These are phyloP conservation scores for Ctenopoma multispine DNA, from an alignment of 2,797 vertebrate species.

Conservation along the genomic window DNA sequence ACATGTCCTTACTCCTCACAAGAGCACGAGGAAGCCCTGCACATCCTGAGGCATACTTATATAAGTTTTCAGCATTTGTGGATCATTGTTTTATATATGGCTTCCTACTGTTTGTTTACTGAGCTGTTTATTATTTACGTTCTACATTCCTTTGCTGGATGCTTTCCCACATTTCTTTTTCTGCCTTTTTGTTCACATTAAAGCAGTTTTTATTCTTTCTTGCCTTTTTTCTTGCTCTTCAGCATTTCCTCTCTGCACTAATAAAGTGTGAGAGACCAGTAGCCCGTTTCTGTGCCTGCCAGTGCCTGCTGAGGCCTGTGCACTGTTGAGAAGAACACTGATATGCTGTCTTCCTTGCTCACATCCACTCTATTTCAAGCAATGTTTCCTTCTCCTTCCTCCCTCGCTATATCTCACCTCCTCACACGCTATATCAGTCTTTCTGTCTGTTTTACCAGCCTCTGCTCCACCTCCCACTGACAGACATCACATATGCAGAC, in stretches of 20 bases:
- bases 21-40: conserved; percentile 15
- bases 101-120: conserved; percentile 1
- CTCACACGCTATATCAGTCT: conserved; percentile 43
- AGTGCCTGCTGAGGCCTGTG: conserved; percentile 12
- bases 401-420: conserved; percentile 41
- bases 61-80: conserved; percentile 9
- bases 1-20: conserved; percentile 42
- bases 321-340: neutral
- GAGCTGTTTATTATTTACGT: neutral
- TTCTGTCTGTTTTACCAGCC: conserved; percentile 41
- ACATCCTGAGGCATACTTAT: conserved; percentile 8
- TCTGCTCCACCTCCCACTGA: conserved; percentile 44
- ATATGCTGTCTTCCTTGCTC: conserved; percentile 18
- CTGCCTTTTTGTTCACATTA: neutral
- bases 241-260: neutral
- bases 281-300: conserved; percentile 8
- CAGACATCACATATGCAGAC: conserved; percentile 52
- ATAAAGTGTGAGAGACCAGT: conserved; percentile 7
- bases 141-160: neutral
- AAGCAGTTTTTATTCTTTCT: neutral
- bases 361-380: conserved; percentile 35
- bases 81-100: neutral
- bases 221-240: neutral
- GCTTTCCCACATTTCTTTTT: conserved; percentile 1
- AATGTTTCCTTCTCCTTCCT: conserved; percentile 14